Conservation (phyloP, 1,140 invertebrate genomes). For the Drosophila fuyamai region DNA sequence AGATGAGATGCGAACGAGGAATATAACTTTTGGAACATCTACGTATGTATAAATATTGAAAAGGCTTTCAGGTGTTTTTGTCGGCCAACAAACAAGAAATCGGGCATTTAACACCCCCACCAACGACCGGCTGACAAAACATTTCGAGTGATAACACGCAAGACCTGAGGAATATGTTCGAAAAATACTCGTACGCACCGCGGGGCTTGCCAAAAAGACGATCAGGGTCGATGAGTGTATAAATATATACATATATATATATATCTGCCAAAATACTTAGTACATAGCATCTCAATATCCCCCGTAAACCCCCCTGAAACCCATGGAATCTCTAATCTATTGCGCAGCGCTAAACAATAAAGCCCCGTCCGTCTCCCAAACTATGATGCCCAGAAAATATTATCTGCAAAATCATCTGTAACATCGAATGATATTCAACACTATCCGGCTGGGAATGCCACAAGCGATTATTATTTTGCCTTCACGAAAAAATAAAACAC, state of each 20-base stretch:
- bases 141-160: conserved; percentile 71
- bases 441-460: conserved; percentile 78
- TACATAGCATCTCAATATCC: conserved; percentile 8
- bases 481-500: conserved; percentile 49
- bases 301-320: background rate
- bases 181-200: conserved; percentile 34
- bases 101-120: conserved; percentile 45
- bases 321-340: conserved; percentile 30
- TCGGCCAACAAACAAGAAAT: conserved; percentile 29
- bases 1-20: conserved; percentile 33
- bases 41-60: conserved; percentile 48
- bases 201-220: conserved; percentile 64
- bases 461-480: conserved; percentile 81
- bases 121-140: conserved; percentile 52
- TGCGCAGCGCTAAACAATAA: conserved; percentile 41
- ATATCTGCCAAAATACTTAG: conserved; percentile 26
- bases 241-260: conserved; percentile 40
- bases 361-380: background rate
- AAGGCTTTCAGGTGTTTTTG: conserved; percentile 67
- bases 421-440: conserved; percentile 82
- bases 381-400: conserved; percentile 53
- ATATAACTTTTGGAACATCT: conserved; percentile 21
- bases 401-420: conserved; percentile 75
- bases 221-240: conserved; percentile 72
- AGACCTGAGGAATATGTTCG: conserved; percentile 28